A percentile compares a stretch with the other conserved stretches of the same genome.
These are phyloP conservation scores for Salvelinus fontinalis DNA, from an alignment of 2,113 vertebrate species.

Conservation along the genomic window DNA sequence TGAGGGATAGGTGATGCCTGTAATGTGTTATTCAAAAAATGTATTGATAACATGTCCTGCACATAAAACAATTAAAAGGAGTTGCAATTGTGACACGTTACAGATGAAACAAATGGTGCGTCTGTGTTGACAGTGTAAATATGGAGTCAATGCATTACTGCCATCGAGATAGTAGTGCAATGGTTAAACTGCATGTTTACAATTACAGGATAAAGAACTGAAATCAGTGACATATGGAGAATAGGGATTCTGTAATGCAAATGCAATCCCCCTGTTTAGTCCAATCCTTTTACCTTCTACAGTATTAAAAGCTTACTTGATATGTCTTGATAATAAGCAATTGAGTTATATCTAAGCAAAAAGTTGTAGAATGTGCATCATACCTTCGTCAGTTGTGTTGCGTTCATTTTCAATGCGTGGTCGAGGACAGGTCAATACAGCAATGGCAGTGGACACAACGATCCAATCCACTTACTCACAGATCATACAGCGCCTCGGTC, in stretches of 20 bases:
- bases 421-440: not conserved
- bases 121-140: no score
- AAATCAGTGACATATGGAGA: not conserved
- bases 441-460: not conserved
- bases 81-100: slow-evolving; percentile 9
- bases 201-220: not conserved
- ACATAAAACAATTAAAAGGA: not conserved
- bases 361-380: not conserved
- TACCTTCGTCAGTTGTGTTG: not conserved
- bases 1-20: not conserved
- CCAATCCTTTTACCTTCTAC: not conserved
- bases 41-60: not conserved
- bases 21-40: not conserved
- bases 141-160: not conserved
- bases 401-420: not conserved
- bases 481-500: not conserved
- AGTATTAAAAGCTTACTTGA: no score
- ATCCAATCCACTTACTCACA: not conserved
- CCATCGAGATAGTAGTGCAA: not conserved
- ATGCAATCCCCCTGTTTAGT: not conserved
- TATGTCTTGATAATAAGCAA: no score
- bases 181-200: not conserved
- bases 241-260: not conserved
- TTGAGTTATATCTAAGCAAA: no score
- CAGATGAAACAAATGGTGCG: not conserved